Percentiles rank a stretch among this genome's conserved stretches.
Evolutionary conservation across 1,140 invertebrate genomes (phyloP).

Genomic region (Papilio polyxenes): DNA sequence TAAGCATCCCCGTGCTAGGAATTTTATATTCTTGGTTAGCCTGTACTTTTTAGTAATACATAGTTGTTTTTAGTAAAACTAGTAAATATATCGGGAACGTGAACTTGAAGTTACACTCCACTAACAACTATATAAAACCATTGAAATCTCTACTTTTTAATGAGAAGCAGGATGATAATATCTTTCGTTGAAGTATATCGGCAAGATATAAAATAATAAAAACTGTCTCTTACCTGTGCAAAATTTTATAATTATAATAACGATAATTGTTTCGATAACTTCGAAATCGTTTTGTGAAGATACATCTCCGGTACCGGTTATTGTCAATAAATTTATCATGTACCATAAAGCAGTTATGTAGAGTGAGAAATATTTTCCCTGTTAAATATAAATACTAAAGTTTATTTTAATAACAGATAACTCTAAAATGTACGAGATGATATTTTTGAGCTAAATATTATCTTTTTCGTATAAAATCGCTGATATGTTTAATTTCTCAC

Average conservation of each 20-base stretch:
- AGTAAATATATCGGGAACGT: no score
- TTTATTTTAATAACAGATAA: constrained; percentile 18
- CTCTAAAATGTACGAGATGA: not conserved
- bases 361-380: constrained; percentile 66
- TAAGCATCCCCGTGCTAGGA: no score
- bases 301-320: constrained; percentile 73
- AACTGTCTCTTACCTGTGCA: constrained; percentile 62
- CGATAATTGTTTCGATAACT: constrained; percentile 74
- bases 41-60: no score
- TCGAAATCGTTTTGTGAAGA: constrained; percentile 72
- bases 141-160: not conserved
- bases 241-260: constrained; percentile 74
- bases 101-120: no score
- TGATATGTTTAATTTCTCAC: constrained; percentile 45
- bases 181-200: no score
- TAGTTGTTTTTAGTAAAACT: no score
- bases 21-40: no score
- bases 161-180: no score
- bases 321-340: constrained; percentile 73
- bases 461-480: no score
- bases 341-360: constrained; percentile 75
- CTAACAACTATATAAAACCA: no score
- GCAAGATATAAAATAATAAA: not conserved
- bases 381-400: constrained; percentile 41
- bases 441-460: no score